These are phyloP conservation scores for Hyperoplus immaculatus DNA, from an alignment of 2,797 vertebrate genomes.

Conservation along the genomic window DNA sequence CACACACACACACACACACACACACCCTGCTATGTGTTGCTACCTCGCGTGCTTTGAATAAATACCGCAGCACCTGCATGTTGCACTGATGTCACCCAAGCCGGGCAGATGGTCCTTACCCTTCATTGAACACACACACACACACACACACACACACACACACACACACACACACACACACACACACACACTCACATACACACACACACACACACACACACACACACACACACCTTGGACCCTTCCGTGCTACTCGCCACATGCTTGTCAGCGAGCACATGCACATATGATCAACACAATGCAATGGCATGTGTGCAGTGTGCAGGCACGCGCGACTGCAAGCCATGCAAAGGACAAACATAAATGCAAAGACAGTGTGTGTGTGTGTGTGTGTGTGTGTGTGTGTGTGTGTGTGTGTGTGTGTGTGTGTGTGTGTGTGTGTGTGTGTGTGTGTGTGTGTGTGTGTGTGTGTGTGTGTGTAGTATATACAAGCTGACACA, in stretches of 20 bases:
- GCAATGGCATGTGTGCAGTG: background rate
- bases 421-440: no score
- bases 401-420: no score
- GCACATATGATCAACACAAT: background rate
- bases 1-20: no score
- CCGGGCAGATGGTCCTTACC: slow-evolving; percentile 5
- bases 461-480: no score
- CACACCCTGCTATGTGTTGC: background rate
- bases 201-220: background rate
- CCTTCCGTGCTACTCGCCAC: background rate
- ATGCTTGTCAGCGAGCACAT: background rate
- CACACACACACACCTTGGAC: background rate
- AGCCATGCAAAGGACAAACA: background rate
- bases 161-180: background rate
- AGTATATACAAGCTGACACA: no score
- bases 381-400: no score
- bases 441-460: no score
- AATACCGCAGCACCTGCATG: slow-evolving; percentile 4
- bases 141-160: background rate
- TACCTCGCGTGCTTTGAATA: background rate
- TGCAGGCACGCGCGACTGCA: background rate
- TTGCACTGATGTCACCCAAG: background rate
- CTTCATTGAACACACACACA: background rate
- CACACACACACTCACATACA: background rate
- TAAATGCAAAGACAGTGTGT: no score